phyloP scores from a whole-genome alignment of 2,888 invertebrate species.

The Lymantria dispar region DNA sequence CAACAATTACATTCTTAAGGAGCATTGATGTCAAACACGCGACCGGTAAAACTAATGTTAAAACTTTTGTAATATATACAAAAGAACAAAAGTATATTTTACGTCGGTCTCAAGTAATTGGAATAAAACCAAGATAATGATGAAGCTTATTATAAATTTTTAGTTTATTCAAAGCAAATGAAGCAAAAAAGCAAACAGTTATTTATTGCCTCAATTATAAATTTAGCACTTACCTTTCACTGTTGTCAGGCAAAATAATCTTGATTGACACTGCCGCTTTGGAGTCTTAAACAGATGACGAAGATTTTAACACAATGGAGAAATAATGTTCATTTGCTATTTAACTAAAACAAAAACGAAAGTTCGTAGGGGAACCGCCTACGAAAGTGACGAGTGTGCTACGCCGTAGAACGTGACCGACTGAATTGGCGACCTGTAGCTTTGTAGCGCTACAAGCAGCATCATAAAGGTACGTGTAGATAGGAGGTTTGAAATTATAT shows the following conservation, averaged over 20 bases:
- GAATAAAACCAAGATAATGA: too few species aligned
- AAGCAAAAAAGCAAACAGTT: too few species aligned
- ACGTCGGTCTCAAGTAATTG: too few species aligned
- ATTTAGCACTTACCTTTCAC: slow-evolving; percentile 3
- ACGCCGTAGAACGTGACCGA: slow-evolving; percentile 55
- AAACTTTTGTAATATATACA: too few species aligned
- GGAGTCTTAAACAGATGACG: too few species aligned
- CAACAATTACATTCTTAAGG: too few species aligned
- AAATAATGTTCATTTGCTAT: neutral
- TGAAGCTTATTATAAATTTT: too few species aligned
- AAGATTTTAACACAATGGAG: neutral
- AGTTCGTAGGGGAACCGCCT: slow-evolving; percentile 16
- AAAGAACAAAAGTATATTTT: too few species aligned
- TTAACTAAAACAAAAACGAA: slow-evolving; percentile 11
- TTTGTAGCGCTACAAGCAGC: slow-evolving; percentile 29
- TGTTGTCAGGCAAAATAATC: neutral
- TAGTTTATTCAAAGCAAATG: too few species aligned
- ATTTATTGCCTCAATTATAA: neutral
- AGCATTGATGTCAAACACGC: too few species aligned
- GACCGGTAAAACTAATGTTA: too few species aligned
- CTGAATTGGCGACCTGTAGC: slow-evolving; percentile 56
- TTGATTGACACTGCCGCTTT: neutral
- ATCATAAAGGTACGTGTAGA: slow-evolving; percentile 20
- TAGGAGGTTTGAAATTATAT: too few species aligned
- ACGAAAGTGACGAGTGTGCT: slow-evolving; percentile 40